phyloP scores from a whole-genome alignment of 1,140 invertebrate species.

The Brachionus rubens region DNA sequence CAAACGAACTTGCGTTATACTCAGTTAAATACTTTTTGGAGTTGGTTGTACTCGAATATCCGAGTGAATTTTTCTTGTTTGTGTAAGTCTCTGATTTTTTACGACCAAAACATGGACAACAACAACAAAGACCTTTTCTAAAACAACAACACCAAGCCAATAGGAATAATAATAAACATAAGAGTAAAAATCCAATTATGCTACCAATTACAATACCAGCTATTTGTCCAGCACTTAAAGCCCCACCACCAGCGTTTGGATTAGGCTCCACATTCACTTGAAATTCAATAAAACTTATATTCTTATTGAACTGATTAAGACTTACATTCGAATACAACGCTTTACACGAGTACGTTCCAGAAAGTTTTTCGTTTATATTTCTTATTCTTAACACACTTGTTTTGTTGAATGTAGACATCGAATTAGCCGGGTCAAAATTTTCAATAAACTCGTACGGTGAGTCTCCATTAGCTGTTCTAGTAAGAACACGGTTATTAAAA shows the following conservation, averaged over 20 bases:
- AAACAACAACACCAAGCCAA: slow-evolving; percentile 29
- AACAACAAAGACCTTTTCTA: slow-evolving; percentile 1
- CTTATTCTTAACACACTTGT: slow-evolving; percentile 33
- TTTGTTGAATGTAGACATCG: slow-evolving; percentile 2
- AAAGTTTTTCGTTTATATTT: background rate
- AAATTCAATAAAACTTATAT: slow-evolving; percentile 4
- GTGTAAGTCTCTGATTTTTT: background rate
- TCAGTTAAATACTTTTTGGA: slow-evolving; percentile 14
- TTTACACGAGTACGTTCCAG: slow-evolving; percentile 31
- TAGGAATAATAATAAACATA: slow-evolving; percentile 15
- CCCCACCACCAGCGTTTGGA: background rate
- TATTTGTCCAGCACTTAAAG: slow-evolving; percentile 3
- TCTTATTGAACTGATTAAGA: background rate
- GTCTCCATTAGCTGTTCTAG: background rate
- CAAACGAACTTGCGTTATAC: background rate
- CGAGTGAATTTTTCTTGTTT: background rate
- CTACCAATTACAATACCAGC: slow-evolving; percentile 33
- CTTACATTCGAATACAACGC: slow-evolving; percentile 15
- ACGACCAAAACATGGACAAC: background rate
- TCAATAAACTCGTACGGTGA: slow-evolving; percentile 34
- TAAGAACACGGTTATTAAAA: slow-evolving; percentile 2
- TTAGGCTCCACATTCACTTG: background rate
- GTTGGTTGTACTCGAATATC: slow-evolving; percentile 20
- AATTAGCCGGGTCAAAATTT: background rate
- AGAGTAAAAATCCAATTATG: background rate